Base-by-base conservation (phyloP, 2,888 invertebrate genomes). In the Papilio elwesi region DNA sequence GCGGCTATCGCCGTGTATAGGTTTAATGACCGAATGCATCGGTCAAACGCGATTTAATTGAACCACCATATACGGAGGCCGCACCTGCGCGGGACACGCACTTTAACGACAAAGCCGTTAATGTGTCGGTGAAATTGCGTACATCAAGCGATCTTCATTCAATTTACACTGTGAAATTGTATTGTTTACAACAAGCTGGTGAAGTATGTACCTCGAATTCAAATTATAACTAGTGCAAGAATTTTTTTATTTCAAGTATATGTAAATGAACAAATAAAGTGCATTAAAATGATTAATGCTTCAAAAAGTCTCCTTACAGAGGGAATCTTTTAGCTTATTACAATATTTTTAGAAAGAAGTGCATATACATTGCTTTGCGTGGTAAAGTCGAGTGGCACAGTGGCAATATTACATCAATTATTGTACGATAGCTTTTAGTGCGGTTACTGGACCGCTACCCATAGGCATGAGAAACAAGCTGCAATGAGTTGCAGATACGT, bases 11-110 rank as follows among this genome's bases (percentile, higher is more conserved):
- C 80, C 73, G 70, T 76, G 80, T 77, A 71, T 72, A 79, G 79
- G 83, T 82, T 83, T 83, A 85, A 83, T 78, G 84, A 85, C 85
- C 85, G 82, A 75, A 80, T 79, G 76, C 83, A 76, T 86, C 87
- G 88, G 85, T 87, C 88, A 90, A 88, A 89, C 85, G 87, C 85
- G 86, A 90, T 89, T 91, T 91, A 91, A 91, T 91, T 90, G 89
- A 88, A 90, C 83, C 85, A 78, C 90, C 89, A 89, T 90, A 90
- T 89, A 87, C 80, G 85, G 87, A 79, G 78, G 78, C 80, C 82
- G 83, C 88, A 89, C 90, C 89, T 89, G 88, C 85, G 77, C 73
- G 73, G 68, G 80, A 79, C 76, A 76, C 75, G 74, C 66, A 75
- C 76, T 80, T 83, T 81, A 80, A 81, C 73, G 79, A 78, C 73